phyloP scores from a whole-genome alignment of 2,797 vertebrate species.

The Leptatherina wallacei region DNA sequence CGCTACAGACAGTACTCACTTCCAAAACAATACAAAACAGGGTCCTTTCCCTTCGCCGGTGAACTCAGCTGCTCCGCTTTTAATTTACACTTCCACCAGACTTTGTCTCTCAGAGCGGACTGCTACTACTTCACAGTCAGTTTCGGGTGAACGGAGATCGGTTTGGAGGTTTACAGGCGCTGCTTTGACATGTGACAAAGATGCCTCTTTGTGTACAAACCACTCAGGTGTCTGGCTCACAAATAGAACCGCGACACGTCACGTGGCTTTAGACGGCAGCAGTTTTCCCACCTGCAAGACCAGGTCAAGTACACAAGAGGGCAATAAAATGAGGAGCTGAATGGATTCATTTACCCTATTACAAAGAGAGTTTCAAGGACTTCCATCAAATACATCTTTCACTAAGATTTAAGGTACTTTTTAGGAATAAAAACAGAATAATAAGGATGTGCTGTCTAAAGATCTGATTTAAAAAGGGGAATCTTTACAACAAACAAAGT shows the following conservation, averaged over 20 bases:
- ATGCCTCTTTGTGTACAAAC: conserved; percentile 56
- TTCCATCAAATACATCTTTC: background rate
- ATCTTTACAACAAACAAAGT: too few species aligned
- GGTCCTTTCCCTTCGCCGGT: conserved; percentile 1
- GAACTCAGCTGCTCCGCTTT: conserved; percentile 4
- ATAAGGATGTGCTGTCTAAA: background rate
- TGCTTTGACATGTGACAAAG: conserved; percentile 38
- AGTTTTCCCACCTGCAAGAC: background rate
- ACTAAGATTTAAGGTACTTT: background rate
- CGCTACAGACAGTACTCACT: conserved; percentile 33
- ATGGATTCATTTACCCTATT: background rate
- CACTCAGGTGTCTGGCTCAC: conserved; percentile 67
- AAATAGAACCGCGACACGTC: conserved; percentile 76
- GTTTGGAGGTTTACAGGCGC: conserved; percentile 13
- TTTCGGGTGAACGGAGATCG: conserved; percentile 5
- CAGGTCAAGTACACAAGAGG: background rate
- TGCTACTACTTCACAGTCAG: background rate
- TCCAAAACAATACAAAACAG: conserved; percentile 2
- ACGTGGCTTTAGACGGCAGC: conserved; percentile 42
- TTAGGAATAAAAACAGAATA: background rate
- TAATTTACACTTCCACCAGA: background rate
- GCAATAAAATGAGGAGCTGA: background rate
- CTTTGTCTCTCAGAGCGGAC: background rate
- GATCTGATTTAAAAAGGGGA: background rate
- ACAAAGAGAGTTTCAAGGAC: background rate